phyloP scores from a whole-genome alignment of 2,888 invertebrate species.

The Desoria tigrina region DNA sequence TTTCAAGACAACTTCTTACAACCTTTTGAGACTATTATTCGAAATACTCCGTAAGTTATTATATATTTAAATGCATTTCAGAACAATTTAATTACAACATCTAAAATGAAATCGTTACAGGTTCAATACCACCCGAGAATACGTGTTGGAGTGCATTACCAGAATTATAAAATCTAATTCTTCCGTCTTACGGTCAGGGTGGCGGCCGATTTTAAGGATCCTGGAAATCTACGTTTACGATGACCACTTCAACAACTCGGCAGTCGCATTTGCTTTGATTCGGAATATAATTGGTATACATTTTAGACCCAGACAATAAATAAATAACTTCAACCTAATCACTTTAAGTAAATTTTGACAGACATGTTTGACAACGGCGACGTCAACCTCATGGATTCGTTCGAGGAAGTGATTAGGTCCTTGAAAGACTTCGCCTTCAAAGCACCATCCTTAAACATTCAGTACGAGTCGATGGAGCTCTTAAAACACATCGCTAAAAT shows the following conservation, averaged over 20 bases:
- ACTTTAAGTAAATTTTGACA: no score
- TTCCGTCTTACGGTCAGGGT: conserved; percentile 42
- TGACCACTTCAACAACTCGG: conserved; percentile 1
- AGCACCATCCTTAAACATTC: conserved; percentile 38
- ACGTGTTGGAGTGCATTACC: conserved; percentile 38
- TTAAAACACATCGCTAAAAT: conserved; percentile 22
- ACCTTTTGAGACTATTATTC: conserved; percentile 42
- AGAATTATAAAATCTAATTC: conserved; percentile 39
- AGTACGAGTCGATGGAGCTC: conserved; percentile 34
- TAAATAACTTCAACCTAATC: no score
- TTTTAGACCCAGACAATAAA: background rate
- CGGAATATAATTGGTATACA: conserved; percentile 21
- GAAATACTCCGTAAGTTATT: conserved; percentile 38
- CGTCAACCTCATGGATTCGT: conserved; percentile 35
- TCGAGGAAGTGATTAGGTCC: conserved; percentile 26
- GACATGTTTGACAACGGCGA: conserved; percentile 38
- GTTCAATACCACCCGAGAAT: conserved; percentile 21
- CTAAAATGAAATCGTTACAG: background rate
- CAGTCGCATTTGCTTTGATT: conserved; percentile 16
- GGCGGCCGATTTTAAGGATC: conserved; percentile 31
- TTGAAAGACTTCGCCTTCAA: conserved; percentile 41
- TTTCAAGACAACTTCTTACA: conserved; percentile 44
- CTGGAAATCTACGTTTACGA: conserved; percentile 11
- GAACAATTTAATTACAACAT: background rate
- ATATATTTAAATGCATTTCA: background rate